Percentiles rank a stretch among this genome's conserved stretches.
Conservation (phyloP, 1,140 invertebrate species). For the Apis cerana region DNA sequence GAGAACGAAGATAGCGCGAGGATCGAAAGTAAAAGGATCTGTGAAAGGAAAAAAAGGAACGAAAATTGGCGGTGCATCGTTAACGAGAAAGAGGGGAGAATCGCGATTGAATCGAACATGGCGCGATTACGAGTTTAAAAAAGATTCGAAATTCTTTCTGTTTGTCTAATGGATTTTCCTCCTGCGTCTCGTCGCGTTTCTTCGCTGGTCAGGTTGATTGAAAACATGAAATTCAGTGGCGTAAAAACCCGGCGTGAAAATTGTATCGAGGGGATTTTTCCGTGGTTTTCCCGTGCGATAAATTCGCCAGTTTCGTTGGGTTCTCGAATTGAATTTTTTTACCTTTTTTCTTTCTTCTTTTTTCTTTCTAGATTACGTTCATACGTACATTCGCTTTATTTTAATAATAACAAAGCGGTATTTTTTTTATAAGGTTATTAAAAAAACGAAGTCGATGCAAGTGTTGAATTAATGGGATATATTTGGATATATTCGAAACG, state of each 20-base stretch:
- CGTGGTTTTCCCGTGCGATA: neutral
- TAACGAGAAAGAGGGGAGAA: constrained; percentile 11
- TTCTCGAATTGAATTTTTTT: neutral
- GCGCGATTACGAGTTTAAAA: neutral
- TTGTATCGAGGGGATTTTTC: neutral
- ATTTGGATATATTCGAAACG: neutral
- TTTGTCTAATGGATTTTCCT: constrained; percentile 25
- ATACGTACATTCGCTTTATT: neutral
- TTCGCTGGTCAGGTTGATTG: neutral
- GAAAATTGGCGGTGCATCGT: neutral
- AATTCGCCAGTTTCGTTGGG: neutral
- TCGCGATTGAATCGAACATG: neutral
- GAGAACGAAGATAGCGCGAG: neutral
- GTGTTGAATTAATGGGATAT: neutral
- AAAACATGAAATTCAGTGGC: neutral
- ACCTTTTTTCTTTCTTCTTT: neutral
- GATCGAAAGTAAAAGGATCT: neutral
- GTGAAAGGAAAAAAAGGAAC: neutral
- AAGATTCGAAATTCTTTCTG: neutral
- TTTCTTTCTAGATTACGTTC: neutral
- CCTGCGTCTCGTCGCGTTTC: neutral
- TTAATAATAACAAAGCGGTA: neutral
- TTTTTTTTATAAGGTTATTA: neutral
- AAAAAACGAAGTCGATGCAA: neutral
- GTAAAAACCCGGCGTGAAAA: neutral